Percentiles rank a stretch among this genome's conserved stretches.
These are phyloP conservation scores for Gnathonemus longibarbis DNA, from an alignment of 2,113 vertebrate species.

Conservation along the genomic window DNA sequence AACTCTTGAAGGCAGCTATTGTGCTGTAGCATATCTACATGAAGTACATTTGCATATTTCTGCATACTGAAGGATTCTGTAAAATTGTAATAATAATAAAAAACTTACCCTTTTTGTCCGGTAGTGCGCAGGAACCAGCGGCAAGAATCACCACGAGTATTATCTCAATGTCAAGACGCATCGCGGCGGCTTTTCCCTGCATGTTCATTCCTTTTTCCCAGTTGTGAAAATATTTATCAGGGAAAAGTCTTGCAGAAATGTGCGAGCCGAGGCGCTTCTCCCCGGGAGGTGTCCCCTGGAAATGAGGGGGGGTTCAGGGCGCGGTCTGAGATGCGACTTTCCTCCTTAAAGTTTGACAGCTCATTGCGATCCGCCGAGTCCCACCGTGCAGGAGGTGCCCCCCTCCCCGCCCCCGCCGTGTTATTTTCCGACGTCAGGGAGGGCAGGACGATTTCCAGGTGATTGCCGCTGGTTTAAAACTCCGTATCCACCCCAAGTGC, in stretches of 20 bases:
- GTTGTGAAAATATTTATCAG: neutral
- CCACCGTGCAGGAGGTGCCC: neutral
- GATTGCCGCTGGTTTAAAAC: neutral
- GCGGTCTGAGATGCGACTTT: neutral
- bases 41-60: neutral
- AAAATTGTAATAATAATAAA: neutral
- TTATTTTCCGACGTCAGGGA: slow-evolving; percentile 8
- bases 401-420: neutral
- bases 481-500: neutral
- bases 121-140: neutral
- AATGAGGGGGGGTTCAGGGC: neutral
- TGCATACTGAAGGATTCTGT: neutral
- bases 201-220: neutral
- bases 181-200: neutral
- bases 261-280: neutral
- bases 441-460: neutral
- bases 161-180: slow-evolving; percentile 9
- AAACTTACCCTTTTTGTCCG: slow-evolving; percentile 23
- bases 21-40: neutral
- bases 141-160: slow-evolving; percentile 14
- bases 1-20: neutral
- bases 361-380: neutral
- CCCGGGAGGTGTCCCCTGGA: neutral
- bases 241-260: neutral
- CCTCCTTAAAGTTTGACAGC: slow-evolving; percentile 12